These are phyloP conservation scores for Druceiella hillmani DNA, from an alignment of 2,888 invertebrate genomes.

Conservation along the genomic window DNA sequence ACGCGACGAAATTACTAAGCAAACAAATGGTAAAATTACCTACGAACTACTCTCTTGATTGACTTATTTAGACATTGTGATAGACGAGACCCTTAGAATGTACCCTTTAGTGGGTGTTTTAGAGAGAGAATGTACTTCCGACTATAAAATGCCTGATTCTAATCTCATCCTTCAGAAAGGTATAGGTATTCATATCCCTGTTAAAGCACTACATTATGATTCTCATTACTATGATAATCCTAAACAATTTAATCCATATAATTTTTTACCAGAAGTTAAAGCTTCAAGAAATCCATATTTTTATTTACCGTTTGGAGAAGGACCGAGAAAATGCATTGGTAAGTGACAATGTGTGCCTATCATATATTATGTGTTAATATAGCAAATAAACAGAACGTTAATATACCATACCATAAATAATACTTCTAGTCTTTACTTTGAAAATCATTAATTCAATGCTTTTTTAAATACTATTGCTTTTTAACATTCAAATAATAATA, in stretches of 20 bases:
- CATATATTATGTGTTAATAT: too few species aligned
- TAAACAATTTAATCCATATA: not conserved
- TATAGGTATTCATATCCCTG: not conserved
- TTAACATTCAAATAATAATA: too few species aligned
- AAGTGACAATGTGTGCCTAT: too few species aligned
- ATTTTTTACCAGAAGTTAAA: too few species aligned
- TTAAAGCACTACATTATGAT: not conserved
- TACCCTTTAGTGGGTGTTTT: not conserved
- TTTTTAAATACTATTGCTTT: too few species aligned
- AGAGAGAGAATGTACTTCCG: not conserved
- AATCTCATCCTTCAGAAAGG: not conserved
- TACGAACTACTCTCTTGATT: not conserved
- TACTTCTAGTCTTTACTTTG: too few species aligned
- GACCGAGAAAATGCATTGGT: too few species aligned
- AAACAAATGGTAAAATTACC: not conserved
- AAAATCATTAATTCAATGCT: too few species aligned
- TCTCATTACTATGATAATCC: conserved; percentile 1
- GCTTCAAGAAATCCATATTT: too few species aligned
- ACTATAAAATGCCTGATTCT: not conserved
- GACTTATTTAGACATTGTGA: conserved; percentile 1
- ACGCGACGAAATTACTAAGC: not conserved
- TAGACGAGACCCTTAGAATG: not conserved
- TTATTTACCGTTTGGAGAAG: too few species aligned
- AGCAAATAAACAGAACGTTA: too few species aligned
- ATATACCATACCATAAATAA: too few species aligned